Evolutionary conservation across 2,113 vertebrate species (phyloP), one percentile per base, ranked within the genome.

Genomic region (Leucopsar rothschildi): DNA sequence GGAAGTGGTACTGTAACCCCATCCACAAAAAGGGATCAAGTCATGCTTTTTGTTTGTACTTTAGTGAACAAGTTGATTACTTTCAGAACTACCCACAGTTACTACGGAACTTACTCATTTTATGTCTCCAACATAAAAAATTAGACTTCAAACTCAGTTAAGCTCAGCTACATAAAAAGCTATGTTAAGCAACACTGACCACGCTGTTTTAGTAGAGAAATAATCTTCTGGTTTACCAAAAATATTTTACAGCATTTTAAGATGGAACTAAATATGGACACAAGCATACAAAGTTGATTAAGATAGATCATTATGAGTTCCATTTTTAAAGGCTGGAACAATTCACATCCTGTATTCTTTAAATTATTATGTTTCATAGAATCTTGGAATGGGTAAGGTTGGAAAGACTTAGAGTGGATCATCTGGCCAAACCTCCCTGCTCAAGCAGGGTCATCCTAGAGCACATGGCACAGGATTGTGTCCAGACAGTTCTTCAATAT

Each of bases 191-290:
- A 90, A 85, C 55, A 42, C 6, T 20, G 16, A 47, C 17, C 10
- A 79, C 5, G 15, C 47, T 69, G 33, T 50, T 82, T 25, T 70
- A 76, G 52, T 6, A 85, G 8, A 61, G 22, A 57, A 73, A 73
- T 5, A 75, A 57, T n/a, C 60, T 78, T 64, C 47, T 55, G 15
- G 57, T 82, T 82, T 63, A 90, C 45, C 63, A 82, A 61, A 90
- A 93, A 31, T 47, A 80, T 57, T 94, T 92, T 49, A 86, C 56
- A 82, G 64, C 4, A 76, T 23, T 87, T 77, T 80, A 71, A 83
- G 18, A 52, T 39, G 33, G 21, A 90, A 77, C 33, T 73, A 63
- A 75, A 78, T 37, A 82, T 3, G 15, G 35, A 80, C 50, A 88
- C 92, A 37, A 73, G 18, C 31, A 37, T 72, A 79, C 60, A 37